Conservation (phyloP, 2,888 invertebrate genomes). For the Theretra japonica region DNA sequence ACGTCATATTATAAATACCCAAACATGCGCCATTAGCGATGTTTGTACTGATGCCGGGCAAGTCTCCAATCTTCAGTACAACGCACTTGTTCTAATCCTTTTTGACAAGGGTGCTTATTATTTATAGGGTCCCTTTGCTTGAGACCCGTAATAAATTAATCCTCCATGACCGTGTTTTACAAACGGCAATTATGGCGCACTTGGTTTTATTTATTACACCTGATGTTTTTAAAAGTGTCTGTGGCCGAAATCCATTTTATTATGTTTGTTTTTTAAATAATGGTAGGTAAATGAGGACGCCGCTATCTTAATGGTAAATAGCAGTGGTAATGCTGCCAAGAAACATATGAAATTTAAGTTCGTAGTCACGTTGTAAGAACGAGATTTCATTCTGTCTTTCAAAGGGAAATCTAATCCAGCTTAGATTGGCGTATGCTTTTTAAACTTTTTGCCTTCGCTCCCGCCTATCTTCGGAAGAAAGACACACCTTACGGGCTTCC, state of each 20-base stretch:
- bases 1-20: not conserved
- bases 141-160: conserved; percentile 59
- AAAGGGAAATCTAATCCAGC: no score
- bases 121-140: conserved; percentile 61
- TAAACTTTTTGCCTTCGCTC: no score
- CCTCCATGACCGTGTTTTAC: conserved; percentile 50
- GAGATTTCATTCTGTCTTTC: no score
- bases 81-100: conserved; percentile 53
- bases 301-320: not conserved
- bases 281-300: not conserved
- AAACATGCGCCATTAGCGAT: conserved; percentile 1
- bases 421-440: no score
- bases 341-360: no score
- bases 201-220: conserved; percentile 24
- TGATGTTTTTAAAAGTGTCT: not conserved
- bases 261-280: not conserved
- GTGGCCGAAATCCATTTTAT: not conserved
- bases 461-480: no score
- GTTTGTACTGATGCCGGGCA: not conserved
- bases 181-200: conserved; percentile 31
- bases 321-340: not conserved
- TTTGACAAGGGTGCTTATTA: conserved; percentile 72
- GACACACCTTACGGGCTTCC: no score
- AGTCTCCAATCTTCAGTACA: conserved; percentile 26
- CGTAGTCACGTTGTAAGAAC: no score